These are phyloP conservation scores for Monomorium pharaonis DNA, from an alignment of 1,140 invertebrate genomes.

Conservation along the genomic window DNA sequence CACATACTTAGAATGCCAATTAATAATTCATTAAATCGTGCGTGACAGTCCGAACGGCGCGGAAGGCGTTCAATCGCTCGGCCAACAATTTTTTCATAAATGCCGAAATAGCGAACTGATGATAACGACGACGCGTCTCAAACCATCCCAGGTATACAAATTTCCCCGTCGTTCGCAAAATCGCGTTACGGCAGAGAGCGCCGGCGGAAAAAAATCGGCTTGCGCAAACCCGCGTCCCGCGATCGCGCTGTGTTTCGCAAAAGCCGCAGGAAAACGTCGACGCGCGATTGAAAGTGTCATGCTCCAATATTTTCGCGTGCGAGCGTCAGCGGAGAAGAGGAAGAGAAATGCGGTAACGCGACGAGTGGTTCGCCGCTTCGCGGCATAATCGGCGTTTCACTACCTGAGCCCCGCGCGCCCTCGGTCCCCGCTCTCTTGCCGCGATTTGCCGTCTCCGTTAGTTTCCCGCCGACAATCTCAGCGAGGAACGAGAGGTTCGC, in stretches of 20 bases:
- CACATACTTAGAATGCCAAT: neutral
- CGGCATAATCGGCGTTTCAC: neutral
- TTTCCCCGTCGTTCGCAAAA: neutral
- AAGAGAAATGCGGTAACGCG: conserved; percentile 41
- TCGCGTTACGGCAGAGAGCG: neutral
- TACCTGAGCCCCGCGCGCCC: neutral
- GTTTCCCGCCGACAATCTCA: neutral
- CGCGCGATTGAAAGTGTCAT: conserved; percentile 38
- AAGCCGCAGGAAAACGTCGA: neutral
- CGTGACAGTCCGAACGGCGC: neutral
- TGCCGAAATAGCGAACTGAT: neutral
- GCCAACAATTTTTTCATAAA: neutral
- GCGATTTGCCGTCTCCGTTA: neutral
- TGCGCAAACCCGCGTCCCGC: neutral
- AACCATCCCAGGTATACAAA: neutral
- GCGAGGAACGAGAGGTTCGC: neutral
- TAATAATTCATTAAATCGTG: neutral
- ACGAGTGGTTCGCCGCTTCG: neutral
- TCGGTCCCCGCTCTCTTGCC: conserved; percentile 2
- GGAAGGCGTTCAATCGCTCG: neutral
- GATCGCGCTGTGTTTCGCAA: neutral
- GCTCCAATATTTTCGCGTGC: conserved; percentile 41
- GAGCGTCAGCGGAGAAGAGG: neutral
- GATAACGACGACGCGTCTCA: neutral
- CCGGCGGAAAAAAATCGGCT: neutral